A percentile compares a stretch with the other conserved stretches of the same genome.
phyloP scores from a whole-genome alignment of 1,140 invertebrate species.

The Ectropis grisescens region DNA sequence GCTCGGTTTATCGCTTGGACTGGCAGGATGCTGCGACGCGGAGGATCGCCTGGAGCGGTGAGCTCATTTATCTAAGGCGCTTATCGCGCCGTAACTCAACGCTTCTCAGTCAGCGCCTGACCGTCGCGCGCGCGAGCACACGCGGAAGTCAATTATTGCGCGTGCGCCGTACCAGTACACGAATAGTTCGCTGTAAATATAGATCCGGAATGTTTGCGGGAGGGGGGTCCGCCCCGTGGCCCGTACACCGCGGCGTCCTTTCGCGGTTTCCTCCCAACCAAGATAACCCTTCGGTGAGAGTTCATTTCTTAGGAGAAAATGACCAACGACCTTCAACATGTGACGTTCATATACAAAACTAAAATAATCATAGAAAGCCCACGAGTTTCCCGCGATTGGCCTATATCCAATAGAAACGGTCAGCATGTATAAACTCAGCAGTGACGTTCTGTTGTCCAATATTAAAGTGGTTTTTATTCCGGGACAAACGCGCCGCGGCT shows the following conservation, averaged over 20 bases:
- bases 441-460: slow-evolving; percentile 50
- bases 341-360: slow-evolving; percentile 54
- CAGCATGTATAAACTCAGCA: slow-evolving; percentile 40
- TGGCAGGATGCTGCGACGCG: slow-evolving; percentile 46
- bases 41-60: slow-evolving; percentile 61
- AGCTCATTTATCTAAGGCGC: slow-evolving; percentile 55
- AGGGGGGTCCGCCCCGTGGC: slow-evolving; percentile 76
- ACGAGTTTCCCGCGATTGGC: slow-evolving; percentile 52
- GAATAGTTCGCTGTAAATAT: slow-evolving; percentile 62
- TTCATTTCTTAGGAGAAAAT: slow-evolving; percentile 30
- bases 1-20: slow-evolving; percentile 49
- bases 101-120: slow-evolving; percentile 54
- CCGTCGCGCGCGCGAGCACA: slow-evolving; percentile 59
- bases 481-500: slow-evolving; percentile 25
- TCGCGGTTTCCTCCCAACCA: slow-evolving; percentile 61
- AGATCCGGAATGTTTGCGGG: slow-evolving; percentile 62
- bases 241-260: slow-evolving; percentile 75
- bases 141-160: slow-evolving; percentile 62
- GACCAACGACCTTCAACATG: slow-evolving; percentile 30
- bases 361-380: slow-evolving; percentile 46
- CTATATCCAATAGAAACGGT: slow-evolving; percentile 58
- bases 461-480: slow-evolving; percentile 47
- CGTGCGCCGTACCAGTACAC: slow-evolving; percentile 54
- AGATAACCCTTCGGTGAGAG: slow-evolving; percentile 60
- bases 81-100: slow-evolving; percentile 45